Evolutionary conservation across 1,140 invertebrate genomes (phyloP).

Genomic region (Eufriesea mexicana): DNA sequence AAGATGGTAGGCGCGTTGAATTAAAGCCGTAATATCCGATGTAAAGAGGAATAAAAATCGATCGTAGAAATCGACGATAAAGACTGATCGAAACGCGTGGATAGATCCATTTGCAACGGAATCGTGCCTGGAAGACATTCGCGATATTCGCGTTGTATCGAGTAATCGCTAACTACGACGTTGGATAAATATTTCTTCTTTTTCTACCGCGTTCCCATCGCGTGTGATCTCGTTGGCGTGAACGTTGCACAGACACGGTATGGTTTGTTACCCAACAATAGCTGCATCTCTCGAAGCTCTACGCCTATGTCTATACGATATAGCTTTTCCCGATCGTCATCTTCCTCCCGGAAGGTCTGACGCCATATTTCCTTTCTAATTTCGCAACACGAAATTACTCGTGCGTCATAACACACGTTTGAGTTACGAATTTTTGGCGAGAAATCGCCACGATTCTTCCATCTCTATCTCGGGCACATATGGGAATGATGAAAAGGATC

Average conservation of each 20-base stretch:
- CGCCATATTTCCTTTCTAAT: conserved; percentile 12
- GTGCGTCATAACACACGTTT: background rate
- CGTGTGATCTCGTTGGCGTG: conserved; percentile 69
- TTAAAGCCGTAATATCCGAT: no score
- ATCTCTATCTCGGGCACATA: no score
- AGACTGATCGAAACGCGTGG: background rate
- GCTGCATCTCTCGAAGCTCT: conserved; percentile 62
- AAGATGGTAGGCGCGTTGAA: no score
- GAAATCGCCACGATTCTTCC: conserved; percentile 6
- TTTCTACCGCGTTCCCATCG: conserved; percentile 61
- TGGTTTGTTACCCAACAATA: conserved; percentile 66
- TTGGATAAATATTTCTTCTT: conserved; percentile 16
- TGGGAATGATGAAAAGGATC: no score
- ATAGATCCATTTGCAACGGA: background rate
- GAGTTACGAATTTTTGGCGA: background rate
- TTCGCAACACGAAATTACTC: background rate
- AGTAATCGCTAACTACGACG: conserved; percentile 25
- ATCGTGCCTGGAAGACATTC: no score
- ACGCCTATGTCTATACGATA: conserved; percentile 46
- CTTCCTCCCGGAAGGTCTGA: conserved; percentile 20
- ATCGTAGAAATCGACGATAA: background rate
- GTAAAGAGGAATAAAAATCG: no score
- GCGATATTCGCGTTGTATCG: background rate
- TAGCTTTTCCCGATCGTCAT: conserved; percentile 42
- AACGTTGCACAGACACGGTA: conserved; percentile 71